Percentiles rank a stretch among this genome's conserved stretches.
Conservation (phyloP, 2,888 invertebrate species). For the Atrina japonica region DNA sequence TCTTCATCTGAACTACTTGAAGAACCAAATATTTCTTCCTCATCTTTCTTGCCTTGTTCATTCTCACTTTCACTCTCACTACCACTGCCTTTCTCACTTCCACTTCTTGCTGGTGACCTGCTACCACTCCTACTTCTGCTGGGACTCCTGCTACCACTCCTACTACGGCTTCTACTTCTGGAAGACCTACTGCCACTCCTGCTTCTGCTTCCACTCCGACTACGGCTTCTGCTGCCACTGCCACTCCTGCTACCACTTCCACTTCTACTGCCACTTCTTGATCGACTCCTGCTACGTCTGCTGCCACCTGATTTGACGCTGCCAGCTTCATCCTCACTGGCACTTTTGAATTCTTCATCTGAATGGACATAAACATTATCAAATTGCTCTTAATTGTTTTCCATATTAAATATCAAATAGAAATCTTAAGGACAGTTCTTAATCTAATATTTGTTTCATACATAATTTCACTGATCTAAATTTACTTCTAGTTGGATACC, state of each 20-base stretch:
- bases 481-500: no score
- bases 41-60: slow-evolving; percentile 73
- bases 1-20: slow-evolving; percentile 65
- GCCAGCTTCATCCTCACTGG: slow-evolving; percentile 61
- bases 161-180: slow-evolving; percentile 42
- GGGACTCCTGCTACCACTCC: slow-evolving; percentile 42
- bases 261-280: slow-evolving; percentile 40
- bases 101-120: slow-evolving; percentile 51
- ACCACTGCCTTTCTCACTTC: slow-evolving; percentile 61
- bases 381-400: no score
- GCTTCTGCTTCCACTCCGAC: slow-evolving; percentile 49
- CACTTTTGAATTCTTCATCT: slow-evolving; percentile 60
- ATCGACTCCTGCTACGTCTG: slow-evolving; percentile 45
- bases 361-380: no score
- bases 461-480: no score
- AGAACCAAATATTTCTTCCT: slow-evolving; percentile 76
- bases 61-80: slow-evolving; percentile 71
- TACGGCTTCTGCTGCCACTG: slow-evolving; percentile 52
- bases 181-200: slow-evolving; percentile 55
- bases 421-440: neutral
- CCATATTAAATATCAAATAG: neutral
- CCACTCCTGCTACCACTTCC: slow-evolving; percentile 51
- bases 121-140: slow-evolving; percentile 57
- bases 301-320: slow-evolving; percentile 54
- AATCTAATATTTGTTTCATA: neutral